A percentile compares a stretch with the other conserved stretches of the same genome.
Conservation (phyloP, 2,888 invertebrate species). For the Meteorus cinctellus region DNA sequence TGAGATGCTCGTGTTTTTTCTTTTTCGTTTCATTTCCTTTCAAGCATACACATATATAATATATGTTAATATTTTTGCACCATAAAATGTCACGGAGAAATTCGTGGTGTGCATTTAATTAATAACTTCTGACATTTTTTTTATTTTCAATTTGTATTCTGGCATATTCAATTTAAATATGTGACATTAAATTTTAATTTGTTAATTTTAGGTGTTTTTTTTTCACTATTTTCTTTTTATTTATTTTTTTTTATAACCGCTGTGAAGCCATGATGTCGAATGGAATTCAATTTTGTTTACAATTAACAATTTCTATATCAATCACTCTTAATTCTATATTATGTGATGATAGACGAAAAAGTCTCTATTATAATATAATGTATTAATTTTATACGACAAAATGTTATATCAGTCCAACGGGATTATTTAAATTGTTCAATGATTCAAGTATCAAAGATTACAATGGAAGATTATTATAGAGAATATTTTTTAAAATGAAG, state of each 20-base stretch:
- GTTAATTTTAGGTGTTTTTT: background rate
- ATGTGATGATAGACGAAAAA: background rate
- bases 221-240: background rate
- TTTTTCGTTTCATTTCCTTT: conserved; percentile 36
- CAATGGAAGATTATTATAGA: background rate
- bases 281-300: too few species aligned
- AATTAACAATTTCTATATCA: background rate
- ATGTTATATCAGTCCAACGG: conserved; percentile 4
- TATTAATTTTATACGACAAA: conserved; percentile 3
- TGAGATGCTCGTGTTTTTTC: conserved; percentile 40
- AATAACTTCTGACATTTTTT: background rate
- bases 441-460: conserved; percentile 13
- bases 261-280: too few species aligned
- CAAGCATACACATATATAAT: conserved; percentile 2
- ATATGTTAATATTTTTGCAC: background rate
- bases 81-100: background rate
- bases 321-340: background rate
- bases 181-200: background rate
- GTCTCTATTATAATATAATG: background rate
- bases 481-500: background rate
- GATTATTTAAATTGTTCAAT: conserved; percentile 16
- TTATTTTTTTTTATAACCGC: too few species aligned
- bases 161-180: background rate
- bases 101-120: background rate
- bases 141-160: background rate